Conservation (phyloP, 1,140 invertebrate genomes). For the Leucophenga varia region DNA sequence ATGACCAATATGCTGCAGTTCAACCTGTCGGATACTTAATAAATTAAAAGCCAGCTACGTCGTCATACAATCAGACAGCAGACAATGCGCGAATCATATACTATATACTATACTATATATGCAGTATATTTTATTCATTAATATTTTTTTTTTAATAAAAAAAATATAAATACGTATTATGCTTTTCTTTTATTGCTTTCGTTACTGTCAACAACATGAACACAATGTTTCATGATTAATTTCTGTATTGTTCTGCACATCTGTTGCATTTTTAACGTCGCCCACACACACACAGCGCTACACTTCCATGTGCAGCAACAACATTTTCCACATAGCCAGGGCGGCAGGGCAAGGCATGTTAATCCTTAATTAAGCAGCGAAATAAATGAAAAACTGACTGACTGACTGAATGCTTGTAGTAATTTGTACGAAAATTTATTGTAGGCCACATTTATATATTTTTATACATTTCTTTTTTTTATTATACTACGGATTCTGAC, state of each 20-base stretch:
- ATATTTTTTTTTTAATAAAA: no score
- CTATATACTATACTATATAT: no score
- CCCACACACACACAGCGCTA: constrained; percentile 23
- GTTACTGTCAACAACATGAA: not conserved
- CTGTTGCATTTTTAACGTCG: constrained; percentile 42
- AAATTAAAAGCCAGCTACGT: no score
- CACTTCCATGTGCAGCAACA: constrained; percentile 12
- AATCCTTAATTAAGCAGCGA: constrained; percentile 27
- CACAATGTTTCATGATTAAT: constrained; percentile 38
- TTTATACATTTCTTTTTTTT: constrained; percentile 11
- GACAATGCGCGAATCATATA: no score
- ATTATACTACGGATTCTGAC: constrained; percentile 2
- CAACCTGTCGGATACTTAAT: no score
- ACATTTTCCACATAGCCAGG: constrained; percentile 25
- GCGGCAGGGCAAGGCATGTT: constrained; percentile 10
- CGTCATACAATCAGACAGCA: no score
- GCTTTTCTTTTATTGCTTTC: constrained; percentile 23
- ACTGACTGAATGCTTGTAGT: constrained; percentile 33
- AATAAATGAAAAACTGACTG: constrained; percentile 44
- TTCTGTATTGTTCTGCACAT: constrained; percentile 45
- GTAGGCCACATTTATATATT: constrained; percentile 20
- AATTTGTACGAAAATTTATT: constrained; percentile 45
- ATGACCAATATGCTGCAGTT: no score
- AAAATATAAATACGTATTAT: no score
- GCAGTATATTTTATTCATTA: no score